Evolutionary conservation across 2,113 vertebrate species (phyloP).

Genomic region (Hydrolagus affinis): DNA sequence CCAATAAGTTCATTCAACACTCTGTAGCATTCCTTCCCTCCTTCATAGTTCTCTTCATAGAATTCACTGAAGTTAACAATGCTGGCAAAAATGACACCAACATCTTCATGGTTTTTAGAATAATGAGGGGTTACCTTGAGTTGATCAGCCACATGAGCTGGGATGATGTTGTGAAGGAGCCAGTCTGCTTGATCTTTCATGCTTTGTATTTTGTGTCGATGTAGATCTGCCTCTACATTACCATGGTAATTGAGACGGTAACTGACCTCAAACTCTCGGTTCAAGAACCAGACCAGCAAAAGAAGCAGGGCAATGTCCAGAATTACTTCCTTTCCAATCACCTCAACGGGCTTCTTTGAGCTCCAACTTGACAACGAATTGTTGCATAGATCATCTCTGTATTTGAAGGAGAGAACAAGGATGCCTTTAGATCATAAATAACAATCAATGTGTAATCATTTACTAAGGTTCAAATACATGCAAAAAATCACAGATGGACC

Average conservation of each 20-base stretch:
- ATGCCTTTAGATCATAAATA: background rate
- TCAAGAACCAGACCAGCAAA: slow-evolving; percentile 92
- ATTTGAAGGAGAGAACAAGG: slow-evolving; percentile 42
- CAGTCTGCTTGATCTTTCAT: slow-evolving; percentile 94
- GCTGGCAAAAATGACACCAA: slow-evolving; percentile 91
- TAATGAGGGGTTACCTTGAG: slow-evolving; percentile 95
- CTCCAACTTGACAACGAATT: background rate
- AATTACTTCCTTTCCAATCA: slow-evolving; percentile 68
- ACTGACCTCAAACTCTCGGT: slow-evolving; percentile 92
- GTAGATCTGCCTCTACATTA: slow-evolving; percentile 86
- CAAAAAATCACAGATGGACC: too few relatives aligned
- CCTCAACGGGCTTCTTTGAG: slow-evolving; percentile 44
- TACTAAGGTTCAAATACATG: too few relatives aligned
- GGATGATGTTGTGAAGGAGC: slow-evolving; percentile 94
- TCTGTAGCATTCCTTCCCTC: slow-evolving; percentile 92
- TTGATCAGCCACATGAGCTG: slow-evolving; percentile 91
- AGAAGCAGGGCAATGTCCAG: slow-evolving; percentile 83
- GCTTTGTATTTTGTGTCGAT: slow-evolving; percentile 90
- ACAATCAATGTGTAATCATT: too few relatives aligned
- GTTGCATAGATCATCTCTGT: slow-evolving; percentile 41
- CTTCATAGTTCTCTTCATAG: slow-evolving; percentile 96
- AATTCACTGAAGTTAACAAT: slow-evolving; percentile 98
- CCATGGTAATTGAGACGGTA: slow-evolving; percentile 97
- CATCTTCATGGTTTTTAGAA: slow-evolving; percentile 92
- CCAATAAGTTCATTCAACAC: slow-evolving; percentile 94